Conservation (phyloP, 2,797 vertebrate species). For the Otus scops region DNA sequence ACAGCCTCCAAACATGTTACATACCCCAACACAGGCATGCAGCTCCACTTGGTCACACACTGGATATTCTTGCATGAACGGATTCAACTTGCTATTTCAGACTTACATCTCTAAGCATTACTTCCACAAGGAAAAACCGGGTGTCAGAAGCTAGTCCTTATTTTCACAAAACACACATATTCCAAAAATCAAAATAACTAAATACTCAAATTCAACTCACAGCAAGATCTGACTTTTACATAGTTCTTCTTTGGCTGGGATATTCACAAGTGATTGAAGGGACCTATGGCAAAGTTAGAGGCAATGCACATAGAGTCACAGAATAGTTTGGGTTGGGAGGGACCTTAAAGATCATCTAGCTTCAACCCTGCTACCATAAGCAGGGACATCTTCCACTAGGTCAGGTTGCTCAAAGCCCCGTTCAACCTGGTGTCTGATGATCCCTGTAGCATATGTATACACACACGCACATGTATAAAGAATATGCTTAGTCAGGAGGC, state of each 20-base stretch:
- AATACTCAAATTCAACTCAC: not conserved
- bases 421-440: not conserved
- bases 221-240: not conserved
- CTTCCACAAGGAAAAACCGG: not conserved
- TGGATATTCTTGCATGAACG: fast-evolving
- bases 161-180: not conserved
- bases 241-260: not conserved
- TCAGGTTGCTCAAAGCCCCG: not conserved
- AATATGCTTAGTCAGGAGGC: not conserved
- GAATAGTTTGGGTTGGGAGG: not conserved
- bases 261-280: not conserved
- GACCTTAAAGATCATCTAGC: not conserved
- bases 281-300: not conserved
- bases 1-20: fast-evolving
- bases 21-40: not conserved
- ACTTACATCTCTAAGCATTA: not conserved
- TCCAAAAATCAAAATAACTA: not conserved
- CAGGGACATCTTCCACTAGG: not conserved
- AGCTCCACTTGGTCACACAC: not conserved
- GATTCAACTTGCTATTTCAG: not conserved
- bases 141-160: not conserved
- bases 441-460: not conserved
- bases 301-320: not conserved
- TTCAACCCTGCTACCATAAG: fast-evolving
- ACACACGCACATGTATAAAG: fast-evolving